Percentiles rank a stretch among this genome's conserved stretches.
Conservation (phyloP, 1,140 invertebrate genomes). For the Solenopsis fugax region DNA sequence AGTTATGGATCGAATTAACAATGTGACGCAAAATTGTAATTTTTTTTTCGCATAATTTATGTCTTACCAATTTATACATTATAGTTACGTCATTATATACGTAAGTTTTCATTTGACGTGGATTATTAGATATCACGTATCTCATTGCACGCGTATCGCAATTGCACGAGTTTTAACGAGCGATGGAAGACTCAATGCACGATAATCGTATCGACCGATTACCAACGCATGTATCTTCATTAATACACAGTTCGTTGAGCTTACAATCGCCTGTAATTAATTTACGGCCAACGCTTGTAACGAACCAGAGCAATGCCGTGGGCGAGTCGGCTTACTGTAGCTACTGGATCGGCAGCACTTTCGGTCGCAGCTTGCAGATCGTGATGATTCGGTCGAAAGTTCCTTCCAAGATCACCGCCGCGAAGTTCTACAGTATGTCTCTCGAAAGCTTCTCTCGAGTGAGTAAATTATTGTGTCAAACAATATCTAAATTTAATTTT, state of each 20-base stretch:
- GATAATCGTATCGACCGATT: constrained; percentile 34
- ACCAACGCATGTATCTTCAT: constrained; percentile 49
- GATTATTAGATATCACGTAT: constrained; percentile 1
- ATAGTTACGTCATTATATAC: background rate
- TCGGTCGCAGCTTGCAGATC: constrained; percentile 68
- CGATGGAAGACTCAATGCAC: constrained; percentile 22
- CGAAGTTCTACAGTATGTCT: constrained; percentile 80
- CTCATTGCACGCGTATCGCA: background rate
- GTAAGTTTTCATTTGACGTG: background rate
- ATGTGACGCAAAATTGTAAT: background rate
- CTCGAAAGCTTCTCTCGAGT: constrained; percentile 75
- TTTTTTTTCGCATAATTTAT: background rate
- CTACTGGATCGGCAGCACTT: constrained; percentile 70
- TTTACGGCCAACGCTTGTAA: constrained; percentile 53
- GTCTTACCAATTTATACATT: background rate
- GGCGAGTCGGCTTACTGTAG: constrained; percentile 71
- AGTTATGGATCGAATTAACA: constrained; percentile 1
- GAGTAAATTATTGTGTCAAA: constrained; percentile 40
- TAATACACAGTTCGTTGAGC: constrained; percentile 31
- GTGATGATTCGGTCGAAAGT: constrained; percentile 74
- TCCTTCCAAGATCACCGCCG: constrained; percentile 77
- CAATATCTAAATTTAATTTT: constrained; percentile 31
- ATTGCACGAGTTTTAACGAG: constrained; percentile 25
- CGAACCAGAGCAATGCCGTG: constrained; percentile 73
- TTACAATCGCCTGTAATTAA: constrained; percentile 43